phyloP scores from a whole-genome alignment of 2,113 vertebrate species.

The Saguinus midas region DNA sequence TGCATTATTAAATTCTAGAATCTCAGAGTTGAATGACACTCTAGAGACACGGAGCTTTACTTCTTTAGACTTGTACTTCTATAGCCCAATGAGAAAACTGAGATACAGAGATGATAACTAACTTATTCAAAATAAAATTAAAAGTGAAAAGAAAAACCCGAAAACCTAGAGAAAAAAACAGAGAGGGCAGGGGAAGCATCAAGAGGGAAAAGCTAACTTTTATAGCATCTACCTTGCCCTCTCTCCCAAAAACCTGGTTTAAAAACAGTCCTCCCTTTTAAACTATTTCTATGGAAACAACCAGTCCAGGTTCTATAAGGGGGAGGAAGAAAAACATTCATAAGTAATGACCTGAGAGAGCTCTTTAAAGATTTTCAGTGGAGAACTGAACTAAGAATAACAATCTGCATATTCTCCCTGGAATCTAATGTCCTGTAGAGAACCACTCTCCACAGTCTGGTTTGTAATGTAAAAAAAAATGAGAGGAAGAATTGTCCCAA shows the following conservation, averaged over 20 bases:
- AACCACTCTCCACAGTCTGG: constrained; percentile 76
- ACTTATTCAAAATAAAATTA: not conserved
- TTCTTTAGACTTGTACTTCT: not conserved
- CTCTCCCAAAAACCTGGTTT: not conserved
- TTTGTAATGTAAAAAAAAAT: constrained; percentile 79
- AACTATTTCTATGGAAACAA: constrained; percentile 36
- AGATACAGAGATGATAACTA: not conserved
- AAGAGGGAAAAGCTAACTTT: not conserved
- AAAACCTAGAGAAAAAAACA: not conserved
- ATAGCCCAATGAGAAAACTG: not conserved
- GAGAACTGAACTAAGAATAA: constrained; percentile 72
- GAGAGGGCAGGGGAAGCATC: not conserved
- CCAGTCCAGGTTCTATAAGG: constrained; percentile 35
- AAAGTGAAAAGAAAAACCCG: not conserved
- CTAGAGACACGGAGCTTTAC: not conserved
- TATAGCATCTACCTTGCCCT: not conserved
- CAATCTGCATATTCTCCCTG: constrained; percentile 58
- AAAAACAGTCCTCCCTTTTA: not conserved
- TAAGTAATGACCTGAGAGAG: constrained; percentile 67
- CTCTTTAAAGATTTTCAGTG: constrained; percentile 68
- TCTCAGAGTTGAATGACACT: not conserved
- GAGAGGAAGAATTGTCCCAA: constrained; percentile 52
- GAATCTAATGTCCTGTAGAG: constrained; percentile 67
- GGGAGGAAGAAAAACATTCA: constrained; percentile 54
- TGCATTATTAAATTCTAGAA: not conserved